Conservation (phyloP, 2,113 vertebrate species). For the Sus scrofa region DNA sequence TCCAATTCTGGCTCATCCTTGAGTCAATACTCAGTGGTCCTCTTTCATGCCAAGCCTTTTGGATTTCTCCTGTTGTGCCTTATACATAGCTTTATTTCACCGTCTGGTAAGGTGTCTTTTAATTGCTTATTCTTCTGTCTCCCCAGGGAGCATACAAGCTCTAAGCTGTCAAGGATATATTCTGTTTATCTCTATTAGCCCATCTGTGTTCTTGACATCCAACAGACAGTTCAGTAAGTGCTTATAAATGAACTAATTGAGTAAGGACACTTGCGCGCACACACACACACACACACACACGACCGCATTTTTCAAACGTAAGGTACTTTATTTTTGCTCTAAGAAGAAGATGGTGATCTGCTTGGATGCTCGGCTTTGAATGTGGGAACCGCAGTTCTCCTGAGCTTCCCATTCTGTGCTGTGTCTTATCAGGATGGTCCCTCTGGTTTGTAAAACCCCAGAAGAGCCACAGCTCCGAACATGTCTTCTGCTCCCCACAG, state of each 20-base stretch:
- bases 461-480: neutral
- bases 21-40: neutral
- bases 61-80: neutral
- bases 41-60: neutral
- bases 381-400: neutral
- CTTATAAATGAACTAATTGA: slow-evolving; percentile 41
- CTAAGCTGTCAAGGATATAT: slow-evolving; percentile 3
- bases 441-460: neutral
- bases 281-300: neutral
- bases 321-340: neutral
- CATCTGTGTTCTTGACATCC: slow-evolving; percentile 22
- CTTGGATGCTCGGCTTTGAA: neutral
- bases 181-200: slow-evolving; percentile 36
- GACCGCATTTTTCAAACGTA: neutral
- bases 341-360: neutral
- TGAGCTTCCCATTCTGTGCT: neutral
- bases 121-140: slow-evolving; percentile 57
- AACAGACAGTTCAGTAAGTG: slow-evolving; percentile 26
- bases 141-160: neutral
- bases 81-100: neutral
- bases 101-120: neutral
- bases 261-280: neutral
- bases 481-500: neutral
- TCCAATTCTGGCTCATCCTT: neutral
- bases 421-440: neutral